phyloP scores from a whole-genome alignment of 2,888 invertebrate species.

The Aphrophora alni region DNA sequence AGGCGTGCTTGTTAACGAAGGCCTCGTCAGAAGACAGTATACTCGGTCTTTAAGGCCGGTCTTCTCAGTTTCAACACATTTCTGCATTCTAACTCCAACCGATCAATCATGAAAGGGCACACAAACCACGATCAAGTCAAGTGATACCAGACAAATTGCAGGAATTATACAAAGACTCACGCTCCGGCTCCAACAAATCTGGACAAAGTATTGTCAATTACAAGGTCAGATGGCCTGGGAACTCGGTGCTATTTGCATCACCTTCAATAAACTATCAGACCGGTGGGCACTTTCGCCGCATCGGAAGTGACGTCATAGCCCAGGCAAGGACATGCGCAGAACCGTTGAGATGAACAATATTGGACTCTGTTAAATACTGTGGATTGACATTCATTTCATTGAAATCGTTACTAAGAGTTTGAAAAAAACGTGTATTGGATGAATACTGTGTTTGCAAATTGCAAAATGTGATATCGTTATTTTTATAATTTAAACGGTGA shows the following conservation, averaged over 20 bases:
- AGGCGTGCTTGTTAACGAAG: neutral
- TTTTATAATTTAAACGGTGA: no score
- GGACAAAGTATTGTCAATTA: neutral
- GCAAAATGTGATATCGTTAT: no score
- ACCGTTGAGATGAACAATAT: no score
- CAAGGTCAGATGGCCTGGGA: constrained; percentile 22
- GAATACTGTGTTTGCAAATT: no score
- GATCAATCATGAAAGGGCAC: constrained; percentile 17
- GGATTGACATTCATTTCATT: no score
- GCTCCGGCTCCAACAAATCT: neutral
- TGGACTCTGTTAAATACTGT: no score
- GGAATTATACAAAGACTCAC: neutral
- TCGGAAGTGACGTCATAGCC: constrained; percentile 32
- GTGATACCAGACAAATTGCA: neutral
- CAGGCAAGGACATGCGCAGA: neutral
- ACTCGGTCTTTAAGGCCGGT: neutral
- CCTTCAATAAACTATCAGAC: constrained; percentile 36
- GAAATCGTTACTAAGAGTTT: no score
- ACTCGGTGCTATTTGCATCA: constrained; percentile 31
- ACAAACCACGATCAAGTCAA: neutral
- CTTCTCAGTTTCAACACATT: constrained; percentile 14
- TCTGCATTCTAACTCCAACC: neutral
- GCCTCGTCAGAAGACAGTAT: no score
- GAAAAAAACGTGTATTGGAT: no score
- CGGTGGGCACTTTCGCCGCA: constrained; percentile 28